Evolutionary conservation across 2,888 invertebrate species (phyloP).

Genomic region (Oligia latruncula): DNA sequence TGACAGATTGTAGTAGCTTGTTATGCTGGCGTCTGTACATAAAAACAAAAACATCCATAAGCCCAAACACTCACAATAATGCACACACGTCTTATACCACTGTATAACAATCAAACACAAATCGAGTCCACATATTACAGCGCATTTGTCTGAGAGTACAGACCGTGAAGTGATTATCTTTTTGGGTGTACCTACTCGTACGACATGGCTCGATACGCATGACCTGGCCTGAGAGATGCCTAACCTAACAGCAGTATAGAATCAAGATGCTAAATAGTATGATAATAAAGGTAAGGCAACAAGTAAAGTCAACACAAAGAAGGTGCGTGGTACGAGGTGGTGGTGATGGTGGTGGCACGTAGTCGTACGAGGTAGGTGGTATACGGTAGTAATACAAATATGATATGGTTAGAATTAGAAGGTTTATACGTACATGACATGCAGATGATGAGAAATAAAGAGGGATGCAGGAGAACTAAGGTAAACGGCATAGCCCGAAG

Average conservation of each 20-base stretch:
- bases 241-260: slow-evolving; percentile 35
- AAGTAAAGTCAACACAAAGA: not conserved
- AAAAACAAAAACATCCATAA: slow-evolving; percentile 14
- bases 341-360: not conserved
- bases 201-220: slow-evolving; percentile 66
- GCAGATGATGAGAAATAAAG: not conserved
- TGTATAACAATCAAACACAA: slow-evolving; percentile 29
- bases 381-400: not conserved
- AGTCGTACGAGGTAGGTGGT: not conserved
- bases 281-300: not conserved
- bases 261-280: slow-evolving; percentile 13
- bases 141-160: slow-evolving; percentile 55
- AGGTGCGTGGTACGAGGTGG: not conserved
- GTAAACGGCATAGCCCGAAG: not conserved
- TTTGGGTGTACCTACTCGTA: slow-evolving; percentile 65
- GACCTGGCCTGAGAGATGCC: slow-evolving; percentile 66
- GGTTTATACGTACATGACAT: not conserved
- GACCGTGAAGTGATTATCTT: slow-evolving; percentile 70
- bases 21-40: too few species aligned
- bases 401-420: not conserved
- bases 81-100: slow-evolving; percentile 8
- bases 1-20: too few species aligned
- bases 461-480: not conserved
- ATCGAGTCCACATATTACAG: slow-evolving; percentile 39
- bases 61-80: not conserved